Evolutionary conservation across 2,888 invertebrate genomes (phyloP), one percentile per base, ranked within the genome.

Genomic region (Synanthedon myopaeformis): DNA sequence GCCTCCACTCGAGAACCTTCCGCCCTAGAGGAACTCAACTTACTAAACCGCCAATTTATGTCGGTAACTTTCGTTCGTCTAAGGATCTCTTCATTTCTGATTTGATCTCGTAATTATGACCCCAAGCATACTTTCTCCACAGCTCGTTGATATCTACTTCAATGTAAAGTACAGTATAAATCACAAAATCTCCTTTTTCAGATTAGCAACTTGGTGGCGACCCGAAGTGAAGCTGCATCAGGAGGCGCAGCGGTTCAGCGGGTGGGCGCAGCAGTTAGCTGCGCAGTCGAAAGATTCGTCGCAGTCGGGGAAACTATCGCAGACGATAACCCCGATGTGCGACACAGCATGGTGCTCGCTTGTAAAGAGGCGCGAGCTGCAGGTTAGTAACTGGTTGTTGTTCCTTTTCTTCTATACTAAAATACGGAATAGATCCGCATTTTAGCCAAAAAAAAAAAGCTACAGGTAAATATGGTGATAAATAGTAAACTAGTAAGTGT

Each of bases 271-370:
- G 95, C 97, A 51, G 97, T 99, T 59, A 97, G 96, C 84, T 91
- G 97, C 73, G 98, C 99, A 53, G 97, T 99, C 57, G 98, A 99
- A 77, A 90, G 98, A 66, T 99, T 99, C 89, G 98, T 98, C 65
- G 95, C 97, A 49, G 98, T 99, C 61, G 99, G 99, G 49, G 98
- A 99, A 87, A 96, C 97, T 69, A 99, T 99, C 75, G 99, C 98
- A 51, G 98, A 98, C 83, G 98, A 98, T 89, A 98, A 99, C 89
- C 94, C 94, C 41, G 98, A 99, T 83, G 96, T 99, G 64, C 93
- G 96, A 65, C 93, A 95, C 73, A 98, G 98, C 79, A 99, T 99
- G 98, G 97, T 96, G 80, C 96, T 98, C 69, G 98, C 99, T 28
- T 99, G 99, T 87, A 96, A 96, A 75, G 98, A 99, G 77, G 98